A percentile compares a stretch with the other conserved stretches of the same genome.
Conservation (phyloP, 2,888 invertebrate species). For the Calliphora vomitoria region DNA sequence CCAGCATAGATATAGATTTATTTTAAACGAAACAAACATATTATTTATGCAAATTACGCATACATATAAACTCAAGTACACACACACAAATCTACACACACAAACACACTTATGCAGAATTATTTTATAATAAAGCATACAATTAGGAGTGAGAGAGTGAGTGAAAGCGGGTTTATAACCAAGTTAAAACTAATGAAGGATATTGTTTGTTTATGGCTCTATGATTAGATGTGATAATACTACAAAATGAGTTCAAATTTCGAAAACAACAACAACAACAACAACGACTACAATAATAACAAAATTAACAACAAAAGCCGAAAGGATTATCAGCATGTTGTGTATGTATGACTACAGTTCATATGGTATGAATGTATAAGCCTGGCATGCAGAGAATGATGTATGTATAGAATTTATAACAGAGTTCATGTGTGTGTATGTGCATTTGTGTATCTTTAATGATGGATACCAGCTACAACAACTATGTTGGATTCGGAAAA, state of each 20-base stretch:
- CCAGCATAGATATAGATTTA: conserved; percentile 26
- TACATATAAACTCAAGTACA: neutral
- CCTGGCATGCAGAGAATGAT: conserved; percentile 34
- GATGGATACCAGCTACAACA: conserved; percentile 40
- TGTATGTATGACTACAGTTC: neutral
- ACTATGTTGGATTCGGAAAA: conserved; percentile 33
- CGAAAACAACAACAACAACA: conserved; percentile 37
- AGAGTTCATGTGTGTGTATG: neutral
- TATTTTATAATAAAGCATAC: neutral
- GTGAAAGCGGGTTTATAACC: conserved; percentile 14
- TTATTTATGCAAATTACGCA: conserved; percentile 56
- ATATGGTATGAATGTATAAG: neutral
- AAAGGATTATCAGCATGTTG: conserved; percentile 58
- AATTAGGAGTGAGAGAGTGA: neutral
- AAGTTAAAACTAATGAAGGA: conserved; percentile 69
- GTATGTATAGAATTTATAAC: conserved; percentile 9
- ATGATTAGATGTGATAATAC: conserved; percentile 74
- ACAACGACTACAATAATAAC: conserved; percentile 55
- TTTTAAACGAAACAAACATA: conserved; percentile 38
- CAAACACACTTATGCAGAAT: neutral
- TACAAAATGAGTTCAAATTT: conserved; percentile 71
- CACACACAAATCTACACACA: neutral
- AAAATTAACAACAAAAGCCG: conserved; percentile 59
- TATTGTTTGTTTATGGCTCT: conserved; percentile 72
- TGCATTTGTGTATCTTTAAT: conserved; percentile 35